A percentile compares a stretch with the other conserved stretches of the same genome.
These are phyloP conservation scores for Microchrysa polita DNA, from an alignment of 2,888 invertebrate genomes.

Conservation along the genomic window DNA sequence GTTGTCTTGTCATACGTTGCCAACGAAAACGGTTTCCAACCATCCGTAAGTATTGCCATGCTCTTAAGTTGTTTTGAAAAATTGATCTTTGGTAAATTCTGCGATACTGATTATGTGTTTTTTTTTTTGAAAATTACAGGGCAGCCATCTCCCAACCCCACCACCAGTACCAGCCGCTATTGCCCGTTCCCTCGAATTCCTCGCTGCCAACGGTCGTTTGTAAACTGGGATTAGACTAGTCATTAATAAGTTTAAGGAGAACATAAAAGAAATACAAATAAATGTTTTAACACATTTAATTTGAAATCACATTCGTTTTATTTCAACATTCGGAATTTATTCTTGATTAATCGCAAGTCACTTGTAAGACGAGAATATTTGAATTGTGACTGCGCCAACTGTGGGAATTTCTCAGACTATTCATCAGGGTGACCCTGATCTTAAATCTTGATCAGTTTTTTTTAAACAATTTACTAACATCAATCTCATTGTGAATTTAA, in stretches of 20 bases:
- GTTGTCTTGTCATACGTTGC: conserved; percentile 71
- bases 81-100: too few relatives aligned
- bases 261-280: conserved; percentile 6
- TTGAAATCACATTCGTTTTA: too few relatives aligned
- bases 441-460: too few relatives aligned
- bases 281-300: conserved; percentile 2
- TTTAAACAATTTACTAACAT: too few relatives aligned
- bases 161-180: conserved; percentile 65
- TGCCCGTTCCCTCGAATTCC: conserved; percentile 62
- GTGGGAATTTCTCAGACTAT: too few relatives aligned
- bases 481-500: too few relatives aligned
- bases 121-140: conserved; percentile 48
- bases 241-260: conserved; percentile 6
- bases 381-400: too few relatives aligned
- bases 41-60: conserved; percentile 65
- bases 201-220: conserved; percentile 30
- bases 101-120: not conserved
- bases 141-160: conserved; percentile 54
- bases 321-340: too few relatives aligned
- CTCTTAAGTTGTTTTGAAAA: not conserved
- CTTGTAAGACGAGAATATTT: too few relatives aligned
- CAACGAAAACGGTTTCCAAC: conserved; percentile 76
- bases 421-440: too few relatives aligned
- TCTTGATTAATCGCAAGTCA: too few relatives aligned
- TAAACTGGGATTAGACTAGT: conserved; percentile 17